These are phyloP conservation scores for Laterallus jamaicensis DNA, from an alignment of 2,113 vertebrate genomes.

Conservation along the genomic window DNA sequence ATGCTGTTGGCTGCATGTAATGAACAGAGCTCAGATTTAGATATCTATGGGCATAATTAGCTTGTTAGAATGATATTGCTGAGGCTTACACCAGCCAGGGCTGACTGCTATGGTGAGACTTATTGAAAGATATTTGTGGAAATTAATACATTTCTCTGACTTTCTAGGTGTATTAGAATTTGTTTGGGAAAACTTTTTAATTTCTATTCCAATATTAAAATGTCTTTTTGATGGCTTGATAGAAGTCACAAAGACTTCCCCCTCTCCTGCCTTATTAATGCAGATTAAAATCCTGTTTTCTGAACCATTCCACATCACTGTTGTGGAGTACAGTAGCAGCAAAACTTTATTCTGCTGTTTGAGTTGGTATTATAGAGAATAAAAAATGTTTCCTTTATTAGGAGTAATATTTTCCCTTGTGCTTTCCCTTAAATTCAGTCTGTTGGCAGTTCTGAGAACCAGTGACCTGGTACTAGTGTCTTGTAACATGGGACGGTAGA, in stretches of 20 bases:
- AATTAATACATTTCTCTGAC: neutral
- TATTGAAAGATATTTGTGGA: neutral
- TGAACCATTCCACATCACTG: neutral
- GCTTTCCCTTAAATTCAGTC: neutral
- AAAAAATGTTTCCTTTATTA: neutral
- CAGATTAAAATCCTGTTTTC: neutral
- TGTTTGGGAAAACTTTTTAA: neutral
- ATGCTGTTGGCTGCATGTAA: neutral
- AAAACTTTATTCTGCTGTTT: neutral
- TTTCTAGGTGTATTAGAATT: neutral
- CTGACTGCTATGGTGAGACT: neutral
- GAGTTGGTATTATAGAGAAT: neutral
- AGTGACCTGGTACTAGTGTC: neutral
- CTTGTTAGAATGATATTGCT: neutral
- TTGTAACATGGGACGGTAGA: neutral
- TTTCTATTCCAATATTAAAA: neutral
- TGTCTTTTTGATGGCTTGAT: neutral
- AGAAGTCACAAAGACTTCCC: neutral
- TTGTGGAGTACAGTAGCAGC: neutral
- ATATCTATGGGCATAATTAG: neutral
- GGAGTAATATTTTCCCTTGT: neutral
- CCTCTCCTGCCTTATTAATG: neutral
- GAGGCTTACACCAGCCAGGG: neutral
- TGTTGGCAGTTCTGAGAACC: neutral
- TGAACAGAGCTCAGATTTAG: neutral